Evolutionary conservation across 2,888 invertebrate species (phyloP).

Genomic region (Melanostoma mellinum): DNA sequence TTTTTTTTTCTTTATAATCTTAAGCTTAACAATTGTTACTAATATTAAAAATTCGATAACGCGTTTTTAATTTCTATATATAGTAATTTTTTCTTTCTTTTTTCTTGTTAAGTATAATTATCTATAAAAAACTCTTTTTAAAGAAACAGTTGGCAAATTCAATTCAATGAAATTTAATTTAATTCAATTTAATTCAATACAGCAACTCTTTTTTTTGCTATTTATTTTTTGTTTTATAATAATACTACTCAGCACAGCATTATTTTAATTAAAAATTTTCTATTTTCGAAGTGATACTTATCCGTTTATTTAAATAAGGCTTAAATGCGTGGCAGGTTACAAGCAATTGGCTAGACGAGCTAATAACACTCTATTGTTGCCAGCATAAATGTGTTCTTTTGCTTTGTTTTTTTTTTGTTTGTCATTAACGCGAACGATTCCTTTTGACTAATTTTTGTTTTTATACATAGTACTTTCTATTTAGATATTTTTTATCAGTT

Average conservation of each 20-base stretch:
- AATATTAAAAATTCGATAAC: slow-evolving; percentile 71
- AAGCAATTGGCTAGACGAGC: slow-evolving; percentile 67
- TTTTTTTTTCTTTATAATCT: slow-evolving; percentile 33
- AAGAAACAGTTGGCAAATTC: slow-evolving; percentile 65
- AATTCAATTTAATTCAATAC: slow-evolving; percentile 22
- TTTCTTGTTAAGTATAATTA: slow-evolving; percentile 9
- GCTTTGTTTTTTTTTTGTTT: slow-evolving; percentile 1
- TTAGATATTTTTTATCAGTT: slow-evolving; percentile 30
- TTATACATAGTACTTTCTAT: slow-evolving; percentile 15
- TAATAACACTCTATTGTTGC: slow-evolving; percentile 40
- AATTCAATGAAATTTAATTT: slow-evolving; percentile 38
- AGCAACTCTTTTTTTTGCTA: slow-evolving; percentile 12
- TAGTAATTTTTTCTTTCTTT: slow-evolving; percentile 5
- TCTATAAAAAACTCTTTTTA: slow-evolving; percentile 12
- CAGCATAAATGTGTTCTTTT: slow-evolving; percentile 43
- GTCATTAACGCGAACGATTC: slow-evolving; percentile 18
- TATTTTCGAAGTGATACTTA: slow-evolving; percentile 64
- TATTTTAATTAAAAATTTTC: slow-evolving; percentile 27
- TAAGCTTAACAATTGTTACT: slow-evolving; percentile 67
- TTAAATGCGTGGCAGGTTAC: slow-evolving; percentile 70
- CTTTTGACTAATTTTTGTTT: slow-evolving; percentile 8
- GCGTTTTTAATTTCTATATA: slow-evolving; percentile 47
- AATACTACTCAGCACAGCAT: slow-evolving; percentile 35
- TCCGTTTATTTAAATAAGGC: slow-evolving; percentile 67
- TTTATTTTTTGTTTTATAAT: slow-evolving; percentile 15